phyloP scores from a whole-genome alignment of 2,888 invertebrate genomes.

The Brachypalpus laphriformis region DNA sequence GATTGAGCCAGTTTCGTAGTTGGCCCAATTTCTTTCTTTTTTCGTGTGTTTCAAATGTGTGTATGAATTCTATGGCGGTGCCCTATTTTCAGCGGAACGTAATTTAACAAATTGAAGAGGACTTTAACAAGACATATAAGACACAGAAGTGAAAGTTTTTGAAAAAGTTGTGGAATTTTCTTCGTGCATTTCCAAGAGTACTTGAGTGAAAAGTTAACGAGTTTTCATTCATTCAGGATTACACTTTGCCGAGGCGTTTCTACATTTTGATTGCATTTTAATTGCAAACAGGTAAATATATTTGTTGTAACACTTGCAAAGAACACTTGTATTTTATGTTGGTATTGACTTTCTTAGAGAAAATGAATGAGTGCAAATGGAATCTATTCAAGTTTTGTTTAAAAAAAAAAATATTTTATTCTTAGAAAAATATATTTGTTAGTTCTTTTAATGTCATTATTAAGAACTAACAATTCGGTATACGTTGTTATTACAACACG shows the following conservation, averaged over 20 bases:
- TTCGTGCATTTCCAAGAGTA: background rate
- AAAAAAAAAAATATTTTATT: too few relatives aligned
- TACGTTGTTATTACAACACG: too few relatives aligned
- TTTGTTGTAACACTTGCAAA: background rate
- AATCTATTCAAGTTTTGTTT: too few relatives aligned
- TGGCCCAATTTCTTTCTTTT: conserved; percentile 46
- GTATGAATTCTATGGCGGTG: conserved; percentile 23
- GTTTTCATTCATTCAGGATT: background rate
- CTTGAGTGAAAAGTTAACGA: conserved; percentile 6
- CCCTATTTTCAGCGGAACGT: conserved; percentile 56
- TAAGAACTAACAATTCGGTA: too few relatives aligned
- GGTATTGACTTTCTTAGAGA: too few relatives aligned
- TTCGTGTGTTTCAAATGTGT: conserved; percentile 11
- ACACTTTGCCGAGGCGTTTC: conserved; percentile 9
- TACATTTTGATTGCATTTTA: conserved; percentile 13
- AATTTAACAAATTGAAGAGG: conserved; percentile 31
- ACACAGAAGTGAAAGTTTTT: background rate
- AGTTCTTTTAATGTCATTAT: too few relatives aligned
- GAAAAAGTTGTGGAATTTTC: background rate
- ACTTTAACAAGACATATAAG: conserved; percentile 26
- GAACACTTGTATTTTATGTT: too few relatives aligned
- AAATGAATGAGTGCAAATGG: too few relatives aligned
- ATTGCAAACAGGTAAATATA: conserved; percentile 48
- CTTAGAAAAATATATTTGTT: too few relatives aligned
- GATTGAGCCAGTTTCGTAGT: conserved; percentile 41